A percentile compares a stretch with the other conserved stretches of the same genome.
These are phyloP conservation scores for Helostoma temminkii DNA, from an alignment of 2,797 vertebrate species.

Conservation along the genomic window DNA sequence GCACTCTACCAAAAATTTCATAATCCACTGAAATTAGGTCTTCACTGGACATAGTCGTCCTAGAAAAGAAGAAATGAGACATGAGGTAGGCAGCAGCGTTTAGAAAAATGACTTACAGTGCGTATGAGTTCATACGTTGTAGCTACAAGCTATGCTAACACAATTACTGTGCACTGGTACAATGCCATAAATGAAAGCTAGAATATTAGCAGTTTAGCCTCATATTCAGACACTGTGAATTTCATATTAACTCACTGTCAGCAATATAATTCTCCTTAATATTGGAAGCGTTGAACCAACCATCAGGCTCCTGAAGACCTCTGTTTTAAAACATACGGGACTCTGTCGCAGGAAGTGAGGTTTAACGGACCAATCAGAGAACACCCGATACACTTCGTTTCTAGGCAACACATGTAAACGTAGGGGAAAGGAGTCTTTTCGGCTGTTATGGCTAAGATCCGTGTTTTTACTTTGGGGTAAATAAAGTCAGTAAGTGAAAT, in stretches of 20 bases:
- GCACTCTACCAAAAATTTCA: constrained; percentile 92
- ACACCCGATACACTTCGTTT: constrained; percentile 37
- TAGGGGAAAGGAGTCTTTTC: not conserved
- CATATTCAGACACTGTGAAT: accelerated
- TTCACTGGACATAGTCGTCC: constrained; percentile 84
- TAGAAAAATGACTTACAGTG: not conserved
- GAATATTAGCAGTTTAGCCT: not conserved
- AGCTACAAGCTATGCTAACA: constrained; percentile 44
- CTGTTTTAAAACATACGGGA: constrained; percentile 57
- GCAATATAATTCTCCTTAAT: constrained; percentile 39
- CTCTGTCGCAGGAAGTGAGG: constrained; percentile 49
- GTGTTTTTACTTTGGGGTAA: too few relatives aligned
- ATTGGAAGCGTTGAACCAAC: not conserved
- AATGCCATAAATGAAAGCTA: not conserved
- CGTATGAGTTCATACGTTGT: not conserved
- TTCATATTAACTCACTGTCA: accelerated
- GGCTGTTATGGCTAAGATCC: not conserved
- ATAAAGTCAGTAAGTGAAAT: not conserved
- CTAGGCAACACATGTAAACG: constrained; percentile 77
- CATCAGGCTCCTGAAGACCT: not conserved
- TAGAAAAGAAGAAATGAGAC: constrained; percentile 24
- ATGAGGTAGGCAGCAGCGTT: not conserved
- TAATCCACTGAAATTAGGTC: constrained; percentile 91
- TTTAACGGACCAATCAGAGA: constrained; percentile 62
- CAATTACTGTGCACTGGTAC: not conserved